These are phyloP conservation scores for Ophiothrix spiculata DNA, from an alignment of 35 echinoderm and acorn worm species.

Conservation along the genomic window DNA sequence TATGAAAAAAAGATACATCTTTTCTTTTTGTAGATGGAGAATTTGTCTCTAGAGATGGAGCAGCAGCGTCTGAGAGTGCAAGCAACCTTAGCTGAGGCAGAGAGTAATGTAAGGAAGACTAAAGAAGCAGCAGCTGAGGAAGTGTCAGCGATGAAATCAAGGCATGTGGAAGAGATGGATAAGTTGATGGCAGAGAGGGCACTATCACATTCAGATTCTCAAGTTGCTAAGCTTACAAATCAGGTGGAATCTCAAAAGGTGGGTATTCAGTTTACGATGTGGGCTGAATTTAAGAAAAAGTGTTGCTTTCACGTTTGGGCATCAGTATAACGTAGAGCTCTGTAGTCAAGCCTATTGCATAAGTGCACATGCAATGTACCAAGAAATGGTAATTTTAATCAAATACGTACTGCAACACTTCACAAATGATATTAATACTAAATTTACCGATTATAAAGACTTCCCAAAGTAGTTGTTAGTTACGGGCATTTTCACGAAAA, in stretches of 20 bases:
- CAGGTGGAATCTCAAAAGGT: conserved; percentile 84
- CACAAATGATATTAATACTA: no score
- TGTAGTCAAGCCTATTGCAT: no score
- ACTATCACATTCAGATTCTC: conserved; percentile 41
- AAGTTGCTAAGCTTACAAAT: conserved; percentile 43
- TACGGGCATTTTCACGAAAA: no score
- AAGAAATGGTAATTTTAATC: no score
- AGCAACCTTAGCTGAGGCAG: conserved; percentile 65
- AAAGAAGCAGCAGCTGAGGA: conserved; percentile 63
- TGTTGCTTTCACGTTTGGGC: no score
- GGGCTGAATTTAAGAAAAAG: no score
- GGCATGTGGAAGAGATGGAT: conserved; percentile 70
- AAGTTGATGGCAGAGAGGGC: conserved; percentile 61
- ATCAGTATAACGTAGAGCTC: no score
- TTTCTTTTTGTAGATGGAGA: conserved; percentile 47
- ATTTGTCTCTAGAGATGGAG: conserved; percentile 73
- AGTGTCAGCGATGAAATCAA: conserved; percentile 17
- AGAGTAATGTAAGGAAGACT: conserved; percentile 52
- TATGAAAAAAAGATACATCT: background rate
- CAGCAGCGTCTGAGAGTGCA: conserved; percentile 70
- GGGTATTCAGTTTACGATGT: background rate
- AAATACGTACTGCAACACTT: no score
- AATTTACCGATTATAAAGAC: no score
- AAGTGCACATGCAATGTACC: no score
- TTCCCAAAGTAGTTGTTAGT: no score